These are phyloP conservation scores for Euwallacea similis DNA, from an alignment of 1,140 invertebrate species.

Conservation along the genomic window DNA sequence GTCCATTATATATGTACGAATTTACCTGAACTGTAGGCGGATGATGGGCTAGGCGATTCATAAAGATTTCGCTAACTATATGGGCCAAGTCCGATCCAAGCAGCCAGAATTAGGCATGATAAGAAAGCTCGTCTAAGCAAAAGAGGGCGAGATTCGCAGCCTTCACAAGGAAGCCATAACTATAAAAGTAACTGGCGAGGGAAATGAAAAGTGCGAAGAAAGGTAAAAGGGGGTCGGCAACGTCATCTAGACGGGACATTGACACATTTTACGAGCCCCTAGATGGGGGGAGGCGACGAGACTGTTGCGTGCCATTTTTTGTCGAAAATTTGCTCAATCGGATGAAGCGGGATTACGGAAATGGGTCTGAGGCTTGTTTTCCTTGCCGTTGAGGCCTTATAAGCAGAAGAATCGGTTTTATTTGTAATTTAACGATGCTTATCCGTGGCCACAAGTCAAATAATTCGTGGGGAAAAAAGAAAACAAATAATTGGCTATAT, in stretches of 20 bases:
- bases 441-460: too few relatives aligned
- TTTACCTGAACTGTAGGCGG: too few relatives aligned
- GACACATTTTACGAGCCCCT: slow-evolving; percentile 48
- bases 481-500: slow-evolving; percentile 12
- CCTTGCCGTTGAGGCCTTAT: background rate
- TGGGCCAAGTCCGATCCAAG: slow-evolving; percentile 12
- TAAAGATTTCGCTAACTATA: slow-evolving; percentile 3
- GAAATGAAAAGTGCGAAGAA: slow-evolving; percentile 53
- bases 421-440: background rate
- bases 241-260: slow-evolving; percentile 50
- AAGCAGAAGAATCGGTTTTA: background rate
- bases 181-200: slow-evolving; percentile 52
- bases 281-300: slow-evolving; percentile 48
- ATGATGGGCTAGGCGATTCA: too few relatives aligned
- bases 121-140: slow-evolving; percentile 25
- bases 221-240: slow-evolving; percentile 50
- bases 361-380: background rate
- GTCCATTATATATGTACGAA: too few relatives aligned
- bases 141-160: slow-evolving; percentile 22
- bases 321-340: slow-evolving; percentile 34
- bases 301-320: slow-evolving; percentile 39
- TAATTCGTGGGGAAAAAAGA: background rate
- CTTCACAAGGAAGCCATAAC: slow-evolving; percentile 50
- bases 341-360: slow-evolving; percentile 24
- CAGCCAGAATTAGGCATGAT: slow-evolving; percentile 34